Percentiles rank a stretch among this genome's conserved stretches.
These are phyloP conservation scores for Aeoliscus strigatus DNA, from an alignment of 2,797 vertebrate species.

Conservation along the genomic window DNA sequence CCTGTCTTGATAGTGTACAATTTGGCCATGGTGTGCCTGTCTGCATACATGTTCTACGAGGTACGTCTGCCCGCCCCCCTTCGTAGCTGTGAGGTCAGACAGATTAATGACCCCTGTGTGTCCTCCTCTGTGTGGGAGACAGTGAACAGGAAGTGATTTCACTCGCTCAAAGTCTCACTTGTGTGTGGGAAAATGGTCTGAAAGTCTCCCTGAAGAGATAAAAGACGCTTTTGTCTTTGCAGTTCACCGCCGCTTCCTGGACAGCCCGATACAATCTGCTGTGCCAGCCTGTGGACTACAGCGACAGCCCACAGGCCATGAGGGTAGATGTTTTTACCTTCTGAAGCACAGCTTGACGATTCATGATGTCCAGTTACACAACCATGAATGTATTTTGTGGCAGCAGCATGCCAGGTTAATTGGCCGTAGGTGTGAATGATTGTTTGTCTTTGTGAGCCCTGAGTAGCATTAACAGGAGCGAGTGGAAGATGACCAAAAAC, in stretches of 20 bases:
- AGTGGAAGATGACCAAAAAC: too few species aligned
- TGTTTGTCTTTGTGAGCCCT: too few species aligned
- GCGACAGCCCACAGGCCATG: slow-evolving; percentile 54
- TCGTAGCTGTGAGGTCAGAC: background rate
- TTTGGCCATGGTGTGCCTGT: slow-evolving; percentile 69
- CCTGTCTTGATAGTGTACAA: slow-evolving; percentile 61
- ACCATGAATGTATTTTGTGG: too few species aligned
- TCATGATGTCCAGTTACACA: too few species aligned
- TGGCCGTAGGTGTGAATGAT: too few species aligned
- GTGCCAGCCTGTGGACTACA: slow-evolving; percentile 73
- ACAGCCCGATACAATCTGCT: slow-evolving; percentile 72
- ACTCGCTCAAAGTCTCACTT: slow-evolving; percentile 7
- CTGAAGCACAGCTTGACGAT: too few species aligned
- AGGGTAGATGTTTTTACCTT: slow-evolving; percentile 44
- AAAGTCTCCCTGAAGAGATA: too few species aligned
- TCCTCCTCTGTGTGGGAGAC: background rate
- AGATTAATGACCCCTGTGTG: background rate
- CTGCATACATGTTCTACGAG: slow-evolving; percentile 75
- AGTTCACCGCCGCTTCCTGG: slow-evolving; percentile 71
- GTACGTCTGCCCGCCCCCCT: too few species aligned
- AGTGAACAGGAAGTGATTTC: slow-evolving; percentile 17
- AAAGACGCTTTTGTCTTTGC: slow-evolving; percentile 40
- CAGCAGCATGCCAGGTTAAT: too few species aligned
- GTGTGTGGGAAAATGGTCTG: slow-evolving; percentile 12
- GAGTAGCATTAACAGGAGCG: too few species aligned